A percentile compares a stretch with the other conserved stretches of the same genome.
Evolutionary conservation across 2,888 invertebrate species (phyloP).

Genomic region (Amblyjoppa fuscipennis): DNA sequence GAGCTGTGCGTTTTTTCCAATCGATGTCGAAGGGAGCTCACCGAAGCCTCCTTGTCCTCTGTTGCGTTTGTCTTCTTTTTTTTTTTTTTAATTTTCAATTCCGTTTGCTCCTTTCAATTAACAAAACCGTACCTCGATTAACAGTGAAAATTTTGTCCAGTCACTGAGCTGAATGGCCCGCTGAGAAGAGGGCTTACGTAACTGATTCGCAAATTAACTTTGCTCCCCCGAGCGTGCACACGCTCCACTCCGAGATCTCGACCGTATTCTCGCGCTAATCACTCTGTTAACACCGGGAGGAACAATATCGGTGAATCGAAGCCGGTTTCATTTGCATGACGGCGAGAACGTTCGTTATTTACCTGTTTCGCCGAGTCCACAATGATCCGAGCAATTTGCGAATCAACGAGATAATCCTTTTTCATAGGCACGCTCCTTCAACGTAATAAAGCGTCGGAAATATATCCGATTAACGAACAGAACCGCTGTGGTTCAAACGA

Average conservation of each 20-base stretch:
- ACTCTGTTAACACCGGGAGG: constrained; percentile 32
- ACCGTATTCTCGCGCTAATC: constrained; percentile 21
- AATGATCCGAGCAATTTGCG: constrained; percentile 70
- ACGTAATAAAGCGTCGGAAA: constrained; percentile 54
- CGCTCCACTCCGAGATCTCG: constrained; percentile 13
- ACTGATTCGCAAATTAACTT: constrained; percentile 80
- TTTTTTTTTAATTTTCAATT: constrained; percentile 46
- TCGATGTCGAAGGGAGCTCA: constrained; percentile 19
- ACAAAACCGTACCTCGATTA: constrained; percentile 59
- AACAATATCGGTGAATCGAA: constrained; percentile 41
- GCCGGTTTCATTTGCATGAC: constrained; percentile 33
- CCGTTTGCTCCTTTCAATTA: constrained; percentile 57
- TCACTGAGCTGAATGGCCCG: constrained; percentile 84
- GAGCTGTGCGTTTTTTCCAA: constrained; percentile 31
- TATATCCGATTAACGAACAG: constrained; percentile 52
- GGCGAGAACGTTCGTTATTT: constrained; percentile 4
- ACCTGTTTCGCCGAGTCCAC: neutral
- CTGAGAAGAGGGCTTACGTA: constrained; percentile 82
- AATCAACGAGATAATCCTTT: constrained; percentile 72
- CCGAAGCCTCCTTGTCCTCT: constrained; percentile 6
- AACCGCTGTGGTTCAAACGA: constrained; percentile 52
- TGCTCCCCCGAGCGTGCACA: constrained; percentile 14
- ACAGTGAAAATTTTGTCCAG: constrained; percentile 77
- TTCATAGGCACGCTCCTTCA: constrained; percentile 73
- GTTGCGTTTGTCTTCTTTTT: constrained; percentile 36